Conservation (phyloP, 1,140 invertebrate species). For the Drosophila baimaii region DNA sequence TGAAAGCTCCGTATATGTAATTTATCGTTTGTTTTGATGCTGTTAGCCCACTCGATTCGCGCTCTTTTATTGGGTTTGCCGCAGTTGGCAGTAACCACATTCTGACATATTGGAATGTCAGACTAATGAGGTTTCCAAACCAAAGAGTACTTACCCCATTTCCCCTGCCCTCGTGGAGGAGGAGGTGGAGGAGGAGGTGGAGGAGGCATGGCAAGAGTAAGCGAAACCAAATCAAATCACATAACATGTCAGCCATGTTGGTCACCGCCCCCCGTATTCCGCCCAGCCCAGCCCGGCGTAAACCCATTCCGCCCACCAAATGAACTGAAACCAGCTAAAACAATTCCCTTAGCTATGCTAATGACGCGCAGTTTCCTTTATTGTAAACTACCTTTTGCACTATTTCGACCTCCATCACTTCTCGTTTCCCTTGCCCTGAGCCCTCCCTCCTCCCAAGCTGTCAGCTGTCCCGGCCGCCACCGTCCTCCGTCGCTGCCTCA, state of each 20-base stretch:
- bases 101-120: slow-evolving; percentile 69
- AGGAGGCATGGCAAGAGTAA: slow-evolving; percentile 11
- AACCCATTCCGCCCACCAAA: slow-evolving; percentile 14
- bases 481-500: background rate
- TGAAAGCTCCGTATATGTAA: background rate
- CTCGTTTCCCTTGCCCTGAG: background rate
- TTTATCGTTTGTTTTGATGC: slow-evolving; percentile 10
- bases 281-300: background rate
- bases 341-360: slow-evolving; percentile 62
- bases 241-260: slow-evolving; percentile 66
- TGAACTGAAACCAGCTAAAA: slow-evolving; percentile 53
- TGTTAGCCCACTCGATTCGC: background rate
- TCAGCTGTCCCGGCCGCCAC: slow-evolving; percentile 21
- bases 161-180: background rate
- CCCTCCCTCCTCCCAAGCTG: slow-evolving; percentile 13
- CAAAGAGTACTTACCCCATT: slow-evolving; percentile 69
- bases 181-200: background rate
- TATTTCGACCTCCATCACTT: slow-evolving; percentile 35
- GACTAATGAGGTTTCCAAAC: slow-evolving; percentile 72
- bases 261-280: slow-evolving; percentile 17
- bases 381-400: slow-evolving; percentile 47
- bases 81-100: slow-evolving; percentile 35
- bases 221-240: slow-evolving; percentile 76
- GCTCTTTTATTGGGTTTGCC: slow-evolving; percentile 28
- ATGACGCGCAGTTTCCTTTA: slow-evolving; percentile 71